Percentiles rank a stretch among this genome's conserved stretches.
Conservation (phyloP, 2,113 vertebrate species). For the Toxostoma redivivum region DNA sequence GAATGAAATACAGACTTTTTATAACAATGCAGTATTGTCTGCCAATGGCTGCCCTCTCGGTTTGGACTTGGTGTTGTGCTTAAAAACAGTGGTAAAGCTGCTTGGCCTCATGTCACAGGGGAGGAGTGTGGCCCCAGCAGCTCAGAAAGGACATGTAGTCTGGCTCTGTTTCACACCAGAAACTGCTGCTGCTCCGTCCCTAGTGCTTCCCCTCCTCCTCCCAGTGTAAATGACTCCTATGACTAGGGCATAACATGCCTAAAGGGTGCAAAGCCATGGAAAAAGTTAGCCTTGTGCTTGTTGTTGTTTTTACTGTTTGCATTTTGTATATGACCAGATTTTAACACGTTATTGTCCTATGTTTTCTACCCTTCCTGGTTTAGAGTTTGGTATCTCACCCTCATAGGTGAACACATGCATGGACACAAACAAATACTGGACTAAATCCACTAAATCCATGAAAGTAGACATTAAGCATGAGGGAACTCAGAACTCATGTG, state of each 20-base stretch:
- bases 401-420: rapidly evolving
- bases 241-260: not conserved
- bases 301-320: not conserved
- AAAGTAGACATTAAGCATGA: not conserved
- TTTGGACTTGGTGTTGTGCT: not conserved
- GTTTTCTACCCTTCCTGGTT: not conserved
- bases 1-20: not conserved
- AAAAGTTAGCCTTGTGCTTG: rapidly evolving
- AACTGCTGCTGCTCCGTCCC: not conserved
- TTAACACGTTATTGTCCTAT: not conserved
- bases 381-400: not conserved
- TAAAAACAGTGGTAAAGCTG: not conserved
- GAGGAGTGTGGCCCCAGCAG: rapidly evolving
- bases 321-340: not conserved
- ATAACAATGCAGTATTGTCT: not conserved
- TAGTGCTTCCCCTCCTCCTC: not conserved
- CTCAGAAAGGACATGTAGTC: not conserved
- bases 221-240: not conserved
- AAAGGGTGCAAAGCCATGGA: not conserved
- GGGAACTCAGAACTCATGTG: not conserved
- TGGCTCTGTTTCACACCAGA: not conserved
- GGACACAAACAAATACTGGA: not conserved
- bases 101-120: not conserved
- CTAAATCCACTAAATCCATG: not conserved
- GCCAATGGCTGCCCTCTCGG: rapidly evolving